phyloP scores from a whole-genome alignment of 2,888 invertebrate species.

The Rugalucina vietnamica region DNA sequence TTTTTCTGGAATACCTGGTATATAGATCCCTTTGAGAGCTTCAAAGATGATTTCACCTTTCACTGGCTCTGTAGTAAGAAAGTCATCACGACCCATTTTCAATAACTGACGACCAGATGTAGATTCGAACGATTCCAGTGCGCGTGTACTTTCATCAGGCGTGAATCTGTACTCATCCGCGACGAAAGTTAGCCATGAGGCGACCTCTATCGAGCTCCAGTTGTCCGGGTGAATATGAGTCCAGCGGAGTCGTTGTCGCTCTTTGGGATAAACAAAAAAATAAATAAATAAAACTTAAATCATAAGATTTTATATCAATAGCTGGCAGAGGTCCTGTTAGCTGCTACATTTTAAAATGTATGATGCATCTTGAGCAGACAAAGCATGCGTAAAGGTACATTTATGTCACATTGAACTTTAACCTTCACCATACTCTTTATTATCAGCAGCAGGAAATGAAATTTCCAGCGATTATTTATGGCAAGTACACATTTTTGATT shows the following conservation, averaged over 20 bases:
- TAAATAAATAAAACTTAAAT: no score
- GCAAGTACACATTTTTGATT: no score
- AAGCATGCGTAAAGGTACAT: no score
- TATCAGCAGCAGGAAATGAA: no score
- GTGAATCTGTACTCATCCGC: background rate
- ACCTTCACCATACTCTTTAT: no score
- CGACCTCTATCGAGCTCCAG: background rate
- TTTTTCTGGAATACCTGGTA: background rate
- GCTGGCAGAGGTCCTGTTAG: no score
- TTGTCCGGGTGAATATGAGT: constrained; percentile 4
- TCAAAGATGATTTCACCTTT: background rate
- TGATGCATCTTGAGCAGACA: no score
- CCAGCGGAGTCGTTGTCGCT: background rate
- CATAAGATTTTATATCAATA: no score
- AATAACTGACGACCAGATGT: background rate
- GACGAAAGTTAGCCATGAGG: constrained; percentile 1
- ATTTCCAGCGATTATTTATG: no score
- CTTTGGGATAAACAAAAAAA: no score
- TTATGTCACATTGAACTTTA: no score
- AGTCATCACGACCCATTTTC: background rate
- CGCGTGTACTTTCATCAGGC: background rate
- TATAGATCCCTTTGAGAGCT: background rate
- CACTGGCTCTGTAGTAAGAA: background rate
- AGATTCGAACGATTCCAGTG: background rate
- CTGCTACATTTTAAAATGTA: no score